Percentiles rank a stretch among this genome's conserved stretches.
Evolutionary conservation across 2,888 invertebrate genomes (phyloP).

Genomic region (Suillia variegata): DNA sequence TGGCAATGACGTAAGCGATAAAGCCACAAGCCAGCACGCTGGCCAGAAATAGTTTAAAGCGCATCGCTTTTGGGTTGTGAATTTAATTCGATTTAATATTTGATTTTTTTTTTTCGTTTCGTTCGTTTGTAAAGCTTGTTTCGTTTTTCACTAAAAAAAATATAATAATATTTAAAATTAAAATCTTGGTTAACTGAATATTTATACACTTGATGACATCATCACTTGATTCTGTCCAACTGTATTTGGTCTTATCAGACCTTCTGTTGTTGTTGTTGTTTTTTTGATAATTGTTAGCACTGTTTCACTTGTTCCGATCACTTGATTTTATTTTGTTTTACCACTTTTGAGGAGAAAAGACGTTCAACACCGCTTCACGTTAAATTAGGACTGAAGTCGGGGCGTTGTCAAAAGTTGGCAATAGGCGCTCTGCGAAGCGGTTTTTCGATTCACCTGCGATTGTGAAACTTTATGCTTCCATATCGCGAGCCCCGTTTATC

Average conservation of each 20-base stretch:
- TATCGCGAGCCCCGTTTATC: conserved; percentile 11
- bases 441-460: conserved; percentile 40
- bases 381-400: conserved; percentile 48
- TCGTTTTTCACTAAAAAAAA: conserved; percentile 35
- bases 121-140: conserved; percentile 24
- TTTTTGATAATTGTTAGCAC: too few relatives aligned
- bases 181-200: neutral
- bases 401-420: conserved; percentile 38
- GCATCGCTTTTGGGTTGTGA: conserved; percentile 38
- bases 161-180: neutral
- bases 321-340: conserved; percentile 26
- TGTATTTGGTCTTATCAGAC: conserved; percentile 23
- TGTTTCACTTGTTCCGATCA: too few relatives aligned
- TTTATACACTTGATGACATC: conserved; percentile 46
- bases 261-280: conserved; percentile 19
- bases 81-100: conserved; percentile 24
- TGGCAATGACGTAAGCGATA: conserved; percentile 44
- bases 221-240: conserved; percentile 28
- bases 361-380: conserved; percentile 49
- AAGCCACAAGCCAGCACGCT: conserved; percentile 47
- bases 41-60: conserved; percentile 49
- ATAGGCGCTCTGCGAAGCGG: conserved; percentile 19
- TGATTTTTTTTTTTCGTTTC: conserved; percentile 25
- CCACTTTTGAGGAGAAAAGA: conserved; percentile 35
- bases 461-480: conserved; percentile 42